These are phyloP conservation scores for Pogonocichla stellata DNA, from an alignment of 2,113 vertebrate species.

Conservation along the genomic window DNA sequence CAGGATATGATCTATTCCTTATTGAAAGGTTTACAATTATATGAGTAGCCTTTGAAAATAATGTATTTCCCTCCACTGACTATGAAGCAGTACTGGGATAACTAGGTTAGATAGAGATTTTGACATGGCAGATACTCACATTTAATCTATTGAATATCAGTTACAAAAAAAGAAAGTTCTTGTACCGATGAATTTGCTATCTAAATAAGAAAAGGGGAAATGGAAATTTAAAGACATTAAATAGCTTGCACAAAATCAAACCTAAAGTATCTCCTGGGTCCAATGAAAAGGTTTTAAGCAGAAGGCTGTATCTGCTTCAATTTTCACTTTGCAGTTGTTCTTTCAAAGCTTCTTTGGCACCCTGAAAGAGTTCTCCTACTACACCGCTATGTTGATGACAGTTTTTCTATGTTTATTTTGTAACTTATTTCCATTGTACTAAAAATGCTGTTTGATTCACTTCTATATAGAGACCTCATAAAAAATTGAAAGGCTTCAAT, in stretches of 20 bases:
- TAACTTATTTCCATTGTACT: slow-evolving; percentile 49
- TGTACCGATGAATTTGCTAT: not conserved
- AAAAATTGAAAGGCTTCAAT: slow-evolving; percentile 76
- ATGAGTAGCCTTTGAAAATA: not conserved
- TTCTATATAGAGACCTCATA: slow-evolving; percentile 64
- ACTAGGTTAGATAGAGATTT: not conserved
- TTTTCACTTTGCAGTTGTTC: not conserved
- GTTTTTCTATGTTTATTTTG: slow-evolving; percentile 44
- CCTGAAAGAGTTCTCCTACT: not conserved
- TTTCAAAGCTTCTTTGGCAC: not conserved
- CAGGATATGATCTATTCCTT: not conserved
- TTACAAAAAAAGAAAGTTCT: not conserved
- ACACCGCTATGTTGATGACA: not conserved
- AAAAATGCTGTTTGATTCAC: slow-evolving; percentile 61
- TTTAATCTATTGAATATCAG: not conserved
- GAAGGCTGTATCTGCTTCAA: not conserved
- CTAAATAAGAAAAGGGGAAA: not conserved
- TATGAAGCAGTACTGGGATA: not conserved
- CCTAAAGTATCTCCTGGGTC: not conserved
- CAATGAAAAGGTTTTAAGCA: not conserved
- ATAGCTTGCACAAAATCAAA: not conserved
- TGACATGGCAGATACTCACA: not conserved
- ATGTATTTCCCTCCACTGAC: not conserved
- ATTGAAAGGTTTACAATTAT: not conserved
- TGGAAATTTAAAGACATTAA: not conserved